These are phyloP conservation scores for Bilobella aurantiaca DNA, from an alignment of 1,140 invertebrate species.

Conservation along the genomic window DNA sequence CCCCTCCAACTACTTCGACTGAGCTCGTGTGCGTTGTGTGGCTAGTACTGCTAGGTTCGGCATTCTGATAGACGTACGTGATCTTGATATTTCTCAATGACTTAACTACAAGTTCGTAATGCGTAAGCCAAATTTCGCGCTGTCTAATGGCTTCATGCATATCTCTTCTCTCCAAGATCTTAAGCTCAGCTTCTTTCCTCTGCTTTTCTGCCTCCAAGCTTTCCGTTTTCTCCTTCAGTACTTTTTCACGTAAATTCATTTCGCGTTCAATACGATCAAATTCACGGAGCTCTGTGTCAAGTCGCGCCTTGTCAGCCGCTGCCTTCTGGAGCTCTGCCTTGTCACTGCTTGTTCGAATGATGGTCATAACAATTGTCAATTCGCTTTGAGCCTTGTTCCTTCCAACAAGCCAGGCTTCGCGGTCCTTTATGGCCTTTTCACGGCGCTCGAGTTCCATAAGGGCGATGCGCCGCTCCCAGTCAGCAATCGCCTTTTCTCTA, in stretches of 20 bases:
- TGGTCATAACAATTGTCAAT: not conserved
- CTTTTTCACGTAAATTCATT: not conserved
- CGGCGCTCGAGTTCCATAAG: not conserved
- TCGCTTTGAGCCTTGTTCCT: not conserved
- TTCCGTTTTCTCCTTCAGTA: not conserved
- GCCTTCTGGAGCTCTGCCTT: not conserved
- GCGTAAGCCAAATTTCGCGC: not conserved
- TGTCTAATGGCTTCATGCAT: not conserved
- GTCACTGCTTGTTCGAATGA: not conserved
- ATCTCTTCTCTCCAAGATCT: not conserved
- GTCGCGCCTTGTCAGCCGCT: not conserved
- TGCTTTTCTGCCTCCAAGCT: not conserved
- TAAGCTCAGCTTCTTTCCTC: not conserved
- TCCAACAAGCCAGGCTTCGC: not conserved
- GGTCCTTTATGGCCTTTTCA: not conserved
- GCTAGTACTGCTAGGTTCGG: not conserved
- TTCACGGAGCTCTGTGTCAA: not conserved
- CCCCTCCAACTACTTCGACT: not conserved
- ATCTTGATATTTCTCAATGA: not conserved
- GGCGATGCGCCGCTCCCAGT: not conserved
- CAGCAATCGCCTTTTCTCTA: not conserved
- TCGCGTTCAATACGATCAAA: not conserved
- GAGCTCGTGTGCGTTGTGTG: not conserved
- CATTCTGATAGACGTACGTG: not conserved
- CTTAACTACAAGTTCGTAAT: not conserved